These are phyloP conservation scores for Drosophila pseudotakahashii DNA, from an alignment of 2,888 invertebrate species.

Conservation along the genomic window DNA sequence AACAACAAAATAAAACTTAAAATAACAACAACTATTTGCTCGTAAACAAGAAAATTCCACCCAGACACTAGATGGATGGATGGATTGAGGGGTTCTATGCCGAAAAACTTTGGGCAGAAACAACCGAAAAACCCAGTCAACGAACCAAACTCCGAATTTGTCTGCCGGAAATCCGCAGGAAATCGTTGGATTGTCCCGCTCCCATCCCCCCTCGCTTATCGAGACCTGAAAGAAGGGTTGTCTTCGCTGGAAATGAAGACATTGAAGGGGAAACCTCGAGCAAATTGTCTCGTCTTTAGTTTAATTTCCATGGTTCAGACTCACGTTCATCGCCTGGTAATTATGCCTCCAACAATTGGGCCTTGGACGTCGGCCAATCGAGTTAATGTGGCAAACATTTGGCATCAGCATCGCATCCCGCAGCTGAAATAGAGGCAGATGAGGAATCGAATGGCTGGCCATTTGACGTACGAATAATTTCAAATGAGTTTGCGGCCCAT, in stretches of 20 bases:
- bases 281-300: constrained; percentile 66
- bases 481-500: constrained; percentile 79
- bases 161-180: constrained; percentile 79
- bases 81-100: constrained; percentile 23
- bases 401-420: constrained; percentile 48
- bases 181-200: constrained; percentile 72
- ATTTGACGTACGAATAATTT: constrained; percentile 77
- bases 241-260: constrained; percentile 22
- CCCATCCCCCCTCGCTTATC: constrained; percentile 20
- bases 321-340: constrained; percentile 63
- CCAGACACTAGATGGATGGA: constrained; percentile 56
- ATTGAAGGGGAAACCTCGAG: constrained; percentile 11
- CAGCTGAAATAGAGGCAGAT: constrained; percentile 27
- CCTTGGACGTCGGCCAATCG: constrained; percentile 71
- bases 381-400: constrained; percentile 75
- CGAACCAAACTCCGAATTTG: constrained; percentile 73
- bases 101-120: constrained; percentile 45
- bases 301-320: constrained; percentile 56
- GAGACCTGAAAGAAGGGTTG: constrained; percentile 65
- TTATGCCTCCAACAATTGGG: constrained; percentile 72
- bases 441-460: constrained; percentile 46
- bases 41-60: constrained; percentile 81
- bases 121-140: constrained; percentile 50
- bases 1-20: constrained; percentile 80
- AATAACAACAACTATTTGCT: constrained; percentile 80